Percentiles rank a stretch among this genome's conserved stretches.
Conservation (phyloP, 2,888 invertebrate genomes). For the Parnassius mnemosyne region DNA sequence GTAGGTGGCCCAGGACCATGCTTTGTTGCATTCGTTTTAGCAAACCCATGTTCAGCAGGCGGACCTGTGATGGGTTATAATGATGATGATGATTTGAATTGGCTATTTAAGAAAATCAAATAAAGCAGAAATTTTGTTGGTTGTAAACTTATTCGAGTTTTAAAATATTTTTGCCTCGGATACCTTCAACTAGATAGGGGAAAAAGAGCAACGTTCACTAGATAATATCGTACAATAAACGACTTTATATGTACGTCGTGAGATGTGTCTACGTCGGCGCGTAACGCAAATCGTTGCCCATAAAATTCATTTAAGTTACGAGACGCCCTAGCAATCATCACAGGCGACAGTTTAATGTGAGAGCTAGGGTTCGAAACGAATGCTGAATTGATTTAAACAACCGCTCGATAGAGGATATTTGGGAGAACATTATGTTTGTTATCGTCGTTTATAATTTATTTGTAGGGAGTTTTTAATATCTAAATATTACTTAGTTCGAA, state of each 20-base stretch:
- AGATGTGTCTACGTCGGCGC: neutral
- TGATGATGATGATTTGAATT: too few relatives aligned
- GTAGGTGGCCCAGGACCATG: too few relatives aligned
- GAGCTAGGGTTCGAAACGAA: slow-evolving; percentile 8
- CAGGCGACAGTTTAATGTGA: slow-evolving; percentile 4
- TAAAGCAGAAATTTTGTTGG: too few relatives aligned
- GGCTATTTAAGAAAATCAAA: too few relatives aligned
- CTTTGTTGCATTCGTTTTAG: too few relatives aligned
- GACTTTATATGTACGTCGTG: neutral
- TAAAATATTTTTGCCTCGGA: too few relatives aligned
- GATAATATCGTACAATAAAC: neutral
- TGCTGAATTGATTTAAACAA: slow-evolving; percentile 5
- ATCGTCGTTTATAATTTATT: slow-evolving; percentile 15
- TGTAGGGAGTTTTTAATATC: neutral
- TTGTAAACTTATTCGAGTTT: too few relatives aligned
- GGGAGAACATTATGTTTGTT: slow-evolving; percentile 7
- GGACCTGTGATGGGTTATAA: too few relatives aligned
- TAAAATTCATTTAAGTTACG: slow-evolving; percentile 27
- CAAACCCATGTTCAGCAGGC: too few relatives aligned
- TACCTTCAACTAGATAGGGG: neutral
- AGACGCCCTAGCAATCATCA: slow-evolving; percentile 14
- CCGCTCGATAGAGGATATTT: neutral
- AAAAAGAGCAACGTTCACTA: neutral
- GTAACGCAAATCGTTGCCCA: slow-evolving; percentile 29
- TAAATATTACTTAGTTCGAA: too few relatives aligned